Conservation (phyloP, 2,797 vertebrate genomes). For the Danio choprae region DNA sequence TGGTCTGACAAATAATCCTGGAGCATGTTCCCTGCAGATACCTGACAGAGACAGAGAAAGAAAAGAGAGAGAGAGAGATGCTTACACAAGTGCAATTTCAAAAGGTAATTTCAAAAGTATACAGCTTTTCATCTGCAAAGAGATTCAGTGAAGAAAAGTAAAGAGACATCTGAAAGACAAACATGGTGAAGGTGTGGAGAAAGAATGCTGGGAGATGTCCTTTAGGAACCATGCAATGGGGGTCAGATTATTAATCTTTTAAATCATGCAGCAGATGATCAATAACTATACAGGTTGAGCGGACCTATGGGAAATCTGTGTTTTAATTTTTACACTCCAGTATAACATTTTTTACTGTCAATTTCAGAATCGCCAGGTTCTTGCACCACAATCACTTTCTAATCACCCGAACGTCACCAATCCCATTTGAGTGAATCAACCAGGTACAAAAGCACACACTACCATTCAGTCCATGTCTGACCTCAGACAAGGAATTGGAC, state of each 20-base stretch:
- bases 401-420: too few relatives aligned
- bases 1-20: conserved; percentile 39
- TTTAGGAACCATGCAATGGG: background rate
- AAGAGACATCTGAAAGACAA: conserved; percentile 39
- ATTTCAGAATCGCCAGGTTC: too few relatives aligned
- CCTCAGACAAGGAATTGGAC: too few relatives aligned
- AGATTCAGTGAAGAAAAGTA: conserved; percentile 21
- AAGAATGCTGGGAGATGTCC: background rate
- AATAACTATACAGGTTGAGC: background rate
- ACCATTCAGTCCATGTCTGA: too few relatives aligned
- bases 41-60: background rate
- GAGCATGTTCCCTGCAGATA: conserved; percentile 7
- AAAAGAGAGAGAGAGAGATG: conserved; percentile 6
- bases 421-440: too few relatives aligned
- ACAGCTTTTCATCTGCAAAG: conserved; percentile 27
- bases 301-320: too few relatives aligned
- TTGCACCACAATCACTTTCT: too few relatives aligned
- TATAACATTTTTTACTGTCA: too few relatives aligned
- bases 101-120: conserved; percentile 39
- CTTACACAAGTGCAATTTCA: conserved; percentile 21
- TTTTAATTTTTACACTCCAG: too few relatives aligned
- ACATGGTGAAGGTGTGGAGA: background rate
- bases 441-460: too few relatives aligned
- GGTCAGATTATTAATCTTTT: conserved; percentile 12
- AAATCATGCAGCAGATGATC: background rate